These are phyloP conservation scores for Panurus biarmicus DNA, from an alignment of 2,113 vertebrate genomes.

Conservation along the genomic window DNA sequence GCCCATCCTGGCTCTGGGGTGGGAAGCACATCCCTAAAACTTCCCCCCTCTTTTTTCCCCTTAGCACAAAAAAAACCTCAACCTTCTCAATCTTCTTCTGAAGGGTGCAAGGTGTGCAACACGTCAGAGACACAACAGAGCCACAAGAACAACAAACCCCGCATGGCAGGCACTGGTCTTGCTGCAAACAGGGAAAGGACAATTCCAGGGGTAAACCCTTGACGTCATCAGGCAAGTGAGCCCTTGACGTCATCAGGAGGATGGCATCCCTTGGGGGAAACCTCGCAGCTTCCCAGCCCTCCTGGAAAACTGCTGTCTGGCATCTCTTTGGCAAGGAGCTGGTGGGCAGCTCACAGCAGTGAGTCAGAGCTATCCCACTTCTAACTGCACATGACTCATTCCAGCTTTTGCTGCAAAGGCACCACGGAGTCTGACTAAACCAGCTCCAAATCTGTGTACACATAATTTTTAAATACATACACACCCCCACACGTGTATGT, in stretches of 20 bases:
- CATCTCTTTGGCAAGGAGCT: not conserved
- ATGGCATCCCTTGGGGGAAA: not conserved
- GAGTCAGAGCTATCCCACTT: slow-evolving; percentile 1
- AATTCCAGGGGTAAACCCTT: not conserved
- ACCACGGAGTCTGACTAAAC: not conserved
- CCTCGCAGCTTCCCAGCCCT: not conserved
- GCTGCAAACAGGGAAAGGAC: not conserved
- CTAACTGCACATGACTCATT: not conserved
- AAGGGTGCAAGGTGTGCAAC: not conserved
- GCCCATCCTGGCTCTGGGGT: not conserved
- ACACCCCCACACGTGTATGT: not conserved
- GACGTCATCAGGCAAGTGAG: not conserved
- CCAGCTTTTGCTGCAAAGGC: not conserved
- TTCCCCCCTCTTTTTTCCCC: not conserved
- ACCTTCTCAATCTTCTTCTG: not conserved
- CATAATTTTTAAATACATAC: not conserved
- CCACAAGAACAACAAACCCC: not conserved
- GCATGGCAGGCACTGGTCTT: not conserved
- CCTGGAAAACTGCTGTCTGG: not conserved
- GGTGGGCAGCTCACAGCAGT: not conserved
- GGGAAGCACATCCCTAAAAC: not conserved
- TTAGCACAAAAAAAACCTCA: not conserved
- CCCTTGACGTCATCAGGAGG: not conserved
- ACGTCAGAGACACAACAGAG: not conserved
- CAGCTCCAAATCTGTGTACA: not conserved